Evolutionary conservation across 2,888 invertebrate species (phyloP), one percentile per base, ranked within the genome.

Genomic region (Megamerina dolium): DNA sequence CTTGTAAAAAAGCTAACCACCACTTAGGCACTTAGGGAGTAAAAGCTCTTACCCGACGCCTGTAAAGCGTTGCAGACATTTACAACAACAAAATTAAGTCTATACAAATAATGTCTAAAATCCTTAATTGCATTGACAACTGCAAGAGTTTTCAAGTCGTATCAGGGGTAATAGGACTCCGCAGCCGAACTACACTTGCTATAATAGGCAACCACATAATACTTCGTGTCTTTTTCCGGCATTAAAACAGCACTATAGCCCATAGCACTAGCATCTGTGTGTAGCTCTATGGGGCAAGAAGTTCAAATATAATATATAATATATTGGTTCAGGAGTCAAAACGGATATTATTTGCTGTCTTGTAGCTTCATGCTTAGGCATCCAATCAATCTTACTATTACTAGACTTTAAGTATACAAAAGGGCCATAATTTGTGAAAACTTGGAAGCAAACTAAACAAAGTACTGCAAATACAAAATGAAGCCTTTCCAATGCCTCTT

Each of bases 261-360:
- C 23, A 32, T 27, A 19, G 41, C 38, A 36, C 48, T 49, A 3
- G 51, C 47, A 36, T 48, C 52, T 6, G 49, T 48, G 31, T 48
- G 48, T 10, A 52, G 29, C 42, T 55, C 50, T 30, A 50, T 49
- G 10, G 50, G 42, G 38, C 44, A 33, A 37, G 48, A 5, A 27
- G 48, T n/a, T n/a, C n/a, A n/a, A 44, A 17, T 51, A 41, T 41
- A 51, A 54, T 34, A 54, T 52, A 19, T 33, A 41, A 17, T 52
- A 34, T 19, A 55, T 48, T 33, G 46, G 43, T 30, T 50, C 31
- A 27, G 45, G 43, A 10, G 46, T 46, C 10, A 51, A 37, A n/a
- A 37, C 34, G 4, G 12, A 17, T 19, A 49, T 41, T 14, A 49
- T 35, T 16, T 45, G 31, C n/a, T 37, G 39, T 9, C 46, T 26